Percentiles rank a stretch among this genome's conserved stretches.
Conservation (phyloP, 2,797 vertebrate genomes). For the Graptemys geographica region DNA sequence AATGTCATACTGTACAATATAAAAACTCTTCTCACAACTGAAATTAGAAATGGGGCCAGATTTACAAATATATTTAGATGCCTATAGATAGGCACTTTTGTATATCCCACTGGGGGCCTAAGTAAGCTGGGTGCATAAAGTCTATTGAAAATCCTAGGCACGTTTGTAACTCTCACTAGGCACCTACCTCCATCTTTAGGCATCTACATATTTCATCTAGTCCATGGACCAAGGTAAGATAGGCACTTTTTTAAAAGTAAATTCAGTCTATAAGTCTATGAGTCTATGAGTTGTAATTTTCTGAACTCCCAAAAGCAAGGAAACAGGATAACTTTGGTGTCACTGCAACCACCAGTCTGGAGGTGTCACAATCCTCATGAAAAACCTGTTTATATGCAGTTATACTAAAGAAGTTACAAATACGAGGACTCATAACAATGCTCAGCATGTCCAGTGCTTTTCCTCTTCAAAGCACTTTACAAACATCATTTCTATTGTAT, state of each 20-base stretch:
- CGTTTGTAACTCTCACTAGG: neutral
- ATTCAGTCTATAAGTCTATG: neutral
- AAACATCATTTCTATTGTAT: rapidly evolving
- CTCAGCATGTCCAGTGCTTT: neutral
- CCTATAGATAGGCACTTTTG: neutral
- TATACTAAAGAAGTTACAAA: neutral
- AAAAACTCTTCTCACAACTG: slow-evolving; percentile 3
- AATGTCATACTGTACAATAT: neutral
- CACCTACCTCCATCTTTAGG: neutral
- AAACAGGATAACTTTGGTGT: neutral
- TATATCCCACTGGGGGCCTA: neutral
- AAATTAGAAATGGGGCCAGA: slow-evolving; percentile 45
- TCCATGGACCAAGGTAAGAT: neutral
- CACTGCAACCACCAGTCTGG: neutral
- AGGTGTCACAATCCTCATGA: neutral
- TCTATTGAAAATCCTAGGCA: neutral
- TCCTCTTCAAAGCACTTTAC: neutral
- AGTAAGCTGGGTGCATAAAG: slow-evolving; percentile 1
- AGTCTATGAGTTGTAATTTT: neutral
- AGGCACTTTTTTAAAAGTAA: neutral
- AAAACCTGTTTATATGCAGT: neutral
- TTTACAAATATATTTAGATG: slow-evolving; percentile 1
- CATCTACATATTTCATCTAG: neutral
- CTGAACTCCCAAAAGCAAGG: neutral
- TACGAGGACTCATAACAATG: neutral